These are phyloP conservation scores for Lordiphosa fenestrarum DNA, from an alignment of 2,888 invertebrate genomes.

Conservation along the genomic window DNA sequence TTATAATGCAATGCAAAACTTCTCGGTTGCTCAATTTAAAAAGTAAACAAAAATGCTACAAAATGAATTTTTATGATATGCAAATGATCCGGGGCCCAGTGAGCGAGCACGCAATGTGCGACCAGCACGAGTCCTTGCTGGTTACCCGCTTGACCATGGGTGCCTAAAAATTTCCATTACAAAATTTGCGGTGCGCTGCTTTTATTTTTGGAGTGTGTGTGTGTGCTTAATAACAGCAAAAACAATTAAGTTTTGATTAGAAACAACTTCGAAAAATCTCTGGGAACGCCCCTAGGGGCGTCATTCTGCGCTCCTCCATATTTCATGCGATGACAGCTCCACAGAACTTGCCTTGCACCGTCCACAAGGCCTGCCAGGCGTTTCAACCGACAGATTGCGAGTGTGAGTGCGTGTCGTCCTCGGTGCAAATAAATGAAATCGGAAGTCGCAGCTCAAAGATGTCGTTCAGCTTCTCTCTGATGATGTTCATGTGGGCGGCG, in stretches of 20 bases:
- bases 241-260: constrained; percentile 46
- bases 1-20: constrained; percentile 67
- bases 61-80: constrained; percentile 74
- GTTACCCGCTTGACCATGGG: constrained; percentile 3
- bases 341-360: constrained; percentile 3
- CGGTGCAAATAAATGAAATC: constrained; percentile 34
- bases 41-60: constrained; percentile 63
- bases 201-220: constrained; percentile 12
- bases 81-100: constrained; percentile 43
- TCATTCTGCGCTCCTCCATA: constrained; percentile 10
- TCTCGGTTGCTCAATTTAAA: constrained; percentile 70
- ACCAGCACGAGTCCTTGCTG: constrained; percentile 4
- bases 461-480: constrained; percentile 11
- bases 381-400: constrained; percentile 7
- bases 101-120: constrained; percentile 33
- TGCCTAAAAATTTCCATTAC: constrained; percentile 16
- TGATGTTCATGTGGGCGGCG: constrained; percentile 24
- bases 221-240: constrained; percentile 19
- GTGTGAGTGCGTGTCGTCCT: constrained; percentile 1
- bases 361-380: constrained; percentile 9
- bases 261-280: constrained; percentile 9
- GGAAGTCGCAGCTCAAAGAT: constrained; percentile 18
- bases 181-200: constrained; percentile 16
- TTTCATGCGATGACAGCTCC: constrained; percentile 24
- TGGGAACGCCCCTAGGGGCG: constrained; percentile 4